These are phyloP conservation scores for Archips xylosteana DNA, from an alignment of 2,888 invertebrate genomes.

Conservation along the genomic window DNA sequence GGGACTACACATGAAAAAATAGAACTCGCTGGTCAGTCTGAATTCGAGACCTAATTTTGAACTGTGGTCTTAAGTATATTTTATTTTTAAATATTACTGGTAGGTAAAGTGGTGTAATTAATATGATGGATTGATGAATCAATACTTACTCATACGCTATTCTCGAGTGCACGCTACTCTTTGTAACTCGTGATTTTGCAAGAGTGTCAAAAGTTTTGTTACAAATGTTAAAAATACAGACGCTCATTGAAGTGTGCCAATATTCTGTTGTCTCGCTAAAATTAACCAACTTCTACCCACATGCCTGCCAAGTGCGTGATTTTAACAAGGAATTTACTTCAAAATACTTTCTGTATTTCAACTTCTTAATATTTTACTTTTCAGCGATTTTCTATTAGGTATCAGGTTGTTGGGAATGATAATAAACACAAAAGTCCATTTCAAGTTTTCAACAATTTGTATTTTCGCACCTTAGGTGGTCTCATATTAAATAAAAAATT, in stretches of 20 bases:
- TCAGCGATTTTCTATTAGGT: not conserved
- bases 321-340: slow-evolving; percentile 45
- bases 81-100: no score
- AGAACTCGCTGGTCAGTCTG: not conserved
- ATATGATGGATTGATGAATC: no score
- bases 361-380: not conserved
- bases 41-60: not conserved
- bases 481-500: slow-evolving; percentile 82
- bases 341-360: slow-evolving; percentile 22
- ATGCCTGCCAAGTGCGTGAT: slow-evolving; percentile 54
- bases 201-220: slow-evolving; percentile 22
- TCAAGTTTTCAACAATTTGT: slow-evolving; percentile 83
- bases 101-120: no score
- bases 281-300: slow-evolving; percentile 51
- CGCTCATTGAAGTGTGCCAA: slow-evolving; percentile 54
- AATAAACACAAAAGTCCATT: slow-evolving; percentile 58
- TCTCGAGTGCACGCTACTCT: not conserved
- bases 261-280: slow-evolving; percentile 55
- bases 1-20: not conserved
- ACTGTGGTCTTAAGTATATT: no score
- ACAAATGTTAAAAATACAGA: slow-evolving; percentile 41
- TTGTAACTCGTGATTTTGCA: not conserved
- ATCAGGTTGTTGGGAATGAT: slow-evolving; percentile 8
- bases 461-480: slow-evolving; percentile 84
- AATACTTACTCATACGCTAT: not conserved